Base-by-base conservation (phyloP, 2,113 vertebrate genomes). In the Rhipidura dahli region DNA sequence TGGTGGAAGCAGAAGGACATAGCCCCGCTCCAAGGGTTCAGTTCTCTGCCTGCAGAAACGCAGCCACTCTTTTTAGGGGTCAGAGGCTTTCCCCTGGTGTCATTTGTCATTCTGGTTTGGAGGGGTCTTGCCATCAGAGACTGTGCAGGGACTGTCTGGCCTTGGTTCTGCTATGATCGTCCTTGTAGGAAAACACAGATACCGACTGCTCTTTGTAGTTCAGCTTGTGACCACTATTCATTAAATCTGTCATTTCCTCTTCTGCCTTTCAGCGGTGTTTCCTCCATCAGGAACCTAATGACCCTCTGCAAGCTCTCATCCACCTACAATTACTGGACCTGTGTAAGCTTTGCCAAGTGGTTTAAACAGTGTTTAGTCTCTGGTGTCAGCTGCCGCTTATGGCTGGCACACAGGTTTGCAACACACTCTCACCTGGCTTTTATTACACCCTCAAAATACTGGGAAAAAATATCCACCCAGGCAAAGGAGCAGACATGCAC, bases 161-260 rank as follows among this genome's bases (percentile, higher is more conserved):
- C 72, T 90, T 83, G 83, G 50, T 39, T 90, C 76, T 90, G 59
- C 78, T 71, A 0, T 18, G 63, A 45, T 57, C 0, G 0, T 59
- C 70, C 51, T 53, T 81, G 56, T 39, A 90, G 86, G 88, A 89
- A 88, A 90, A 66, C 83, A 66, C 2, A 51, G 47, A 84, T 35
- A 54, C 19, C 0, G 0, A 54, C 30, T 70, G 42, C 86, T 86
- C 86, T 93, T 94, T 68, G 83, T 92, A 90, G 83, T 73, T 86
- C 42, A 89, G 89, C 87, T 75, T 83, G 60, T 78, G 83, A 87
- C 60, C 79, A 31, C 83, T 54, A 3, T 83, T 93, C 89, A 92
- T 75, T 93, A 87, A 93, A 96, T 89, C 91, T 95, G 93, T 96
- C 95, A 89, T 95, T 96, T 95, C 96, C 91, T 84, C 80, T 83